These are phyloP conservation scores for Drosophila watanabei DNA, from an alignment of 1,140 invertebrate species.

Conservation along the genomic window DNA sequence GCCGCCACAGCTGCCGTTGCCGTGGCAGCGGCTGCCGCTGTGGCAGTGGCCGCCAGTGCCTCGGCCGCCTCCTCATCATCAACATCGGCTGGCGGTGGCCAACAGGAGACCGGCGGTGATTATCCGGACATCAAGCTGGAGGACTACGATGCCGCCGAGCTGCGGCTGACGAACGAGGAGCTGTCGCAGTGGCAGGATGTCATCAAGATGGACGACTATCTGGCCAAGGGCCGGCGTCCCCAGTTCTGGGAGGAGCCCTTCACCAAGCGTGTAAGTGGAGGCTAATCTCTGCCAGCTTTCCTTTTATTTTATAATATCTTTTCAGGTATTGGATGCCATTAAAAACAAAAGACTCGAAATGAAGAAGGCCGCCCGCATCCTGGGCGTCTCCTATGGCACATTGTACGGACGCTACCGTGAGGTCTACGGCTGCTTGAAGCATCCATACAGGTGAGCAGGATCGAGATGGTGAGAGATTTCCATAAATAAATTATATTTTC, in stretches of 20 bases:
- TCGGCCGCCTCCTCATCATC: conserved; percentile 24
- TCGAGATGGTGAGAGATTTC: background rate
- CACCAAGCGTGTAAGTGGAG: conserved; percentile 88
- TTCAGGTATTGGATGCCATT: conserved; percentile 92
- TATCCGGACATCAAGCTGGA: conserved; percentile 76
- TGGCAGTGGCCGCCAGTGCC: conserved; percentile 30
- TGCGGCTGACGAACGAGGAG: conserved; percentile 83
- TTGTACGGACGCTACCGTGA: conserved; percentile 95
- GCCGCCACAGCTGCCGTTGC: conserved; percentile 61
- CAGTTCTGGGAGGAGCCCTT: conserved; percentile 97
- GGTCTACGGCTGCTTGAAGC: conserved; percentile 94
- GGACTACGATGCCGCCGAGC: conserved; percentile 72
- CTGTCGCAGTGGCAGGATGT: conserved; percentile 88
- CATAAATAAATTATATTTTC: background rate
- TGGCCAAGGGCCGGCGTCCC: conserved; percentile 93
- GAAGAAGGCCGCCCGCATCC: conserved; percentile 95
- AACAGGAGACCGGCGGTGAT: conserved; percentile 43
- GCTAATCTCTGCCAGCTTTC: too few species aligned
- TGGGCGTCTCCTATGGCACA: conserved; percentile 95
- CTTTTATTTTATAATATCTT: background rate
- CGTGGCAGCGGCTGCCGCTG: conserved; percentile 58
- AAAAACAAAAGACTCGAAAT: conserved; percentile 96
- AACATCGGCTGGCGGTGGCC: background rate
- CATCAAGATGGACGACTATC: conserved; percentile 95
- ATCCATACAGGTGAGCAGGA: conserved; percentile 74